A percentile compares a stretch with the other conserved stretches of the same genome.
Conservation (phyloP, 2,888 invertebrate genomes). For the Ochropacha duplaris region DNA sequence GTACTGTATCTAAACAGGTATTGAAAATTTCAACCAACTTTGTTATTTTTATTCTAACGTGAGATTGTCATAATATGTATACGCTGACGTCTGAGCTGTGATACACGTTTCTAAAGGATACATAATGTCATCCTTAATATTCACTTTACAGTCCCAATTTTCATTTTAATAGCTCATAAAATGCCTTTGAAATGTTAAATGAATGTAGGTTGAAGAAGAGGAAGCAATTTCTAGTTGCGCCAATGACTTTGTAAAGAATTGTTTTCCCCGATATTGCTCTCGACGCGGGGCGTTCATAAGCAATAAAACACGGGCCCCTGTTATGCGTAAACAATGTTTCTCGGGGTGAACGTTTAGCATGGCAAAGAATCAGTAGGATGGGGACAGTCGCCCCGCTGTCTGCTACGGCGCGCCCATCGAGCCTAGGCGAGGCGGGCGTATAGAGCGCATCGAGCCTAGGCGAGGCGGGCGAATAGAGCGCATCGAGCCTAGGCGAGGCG, state of each 20-base stretch:
- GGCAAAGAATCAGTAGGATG: conserved; percentile 48
- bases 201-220: conserved; percentile 21
- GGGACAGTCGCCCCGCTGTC: conserved; percentile 19
- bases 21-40: neutral
- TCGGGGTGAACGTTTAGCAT: conserved; percentile 56
- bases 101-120: neutral
- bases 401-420: conserved; percentile 20
- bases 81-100: neutral
- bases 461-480: neutral
- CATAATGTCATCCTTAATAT: neutral
- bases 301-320: conserved; percentile 54
- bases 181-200: conserved; percentile 16
- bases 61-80: neutral
- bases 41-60: neutral
- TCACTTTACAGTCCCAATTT: conserved; percentile 14
- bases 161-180: conserved; percentile 10
- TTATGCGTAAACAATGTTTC: conserved; percentile 54
- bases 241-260: conserved; percentile 40
- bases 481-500: no score
- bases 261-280: conserved; percentile 51
- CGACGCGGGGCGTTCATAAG: conserved; percentile 45
- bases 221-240: conserved; percentile 33
- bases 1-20: neutral
- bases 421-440: neutral
- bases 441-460: no score